Evolutionary conservation across 2,888 invertebrate genomes (phyloP), one percentile per base, ranked within the genome.

Genomic region (Parnassius mnemosyne): DNA sequence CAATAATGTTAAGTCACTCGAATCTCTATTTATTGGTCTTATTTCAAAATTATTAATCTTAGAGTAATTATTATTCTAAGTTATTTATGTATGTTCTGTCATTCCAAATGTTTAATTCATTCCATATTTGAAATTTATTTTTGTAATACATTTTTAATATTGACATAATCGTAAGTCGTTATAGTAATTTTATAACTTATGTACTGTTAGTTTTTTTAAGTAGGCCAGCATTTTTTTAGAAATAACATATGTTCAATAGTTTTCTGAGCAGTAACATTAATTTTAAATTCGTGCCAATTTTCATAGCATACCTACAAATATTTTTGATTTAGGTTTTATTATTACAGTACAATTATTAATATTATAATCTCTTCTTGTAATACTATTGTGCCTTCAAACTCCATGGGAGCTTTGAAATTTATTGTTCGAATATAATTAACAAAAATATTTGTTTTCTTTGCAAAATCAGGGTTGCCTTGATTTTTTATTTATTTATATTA

Each of bases 331-430:
- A 61, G 57, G 54, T 66, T 53, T 58, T 53, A 16, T 53, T 68
- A 64, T 70, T 74, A 73, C 76, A 79, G 77, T 81, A 81, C 80
- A 78, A 80, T 77, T 77, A 74, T 69, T 78, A 78, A 73, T 78
- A 78, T 75, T 73, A 72, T 70, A 74, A 60, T 69, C 65, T 64
- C 64, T 69, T 68, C 66, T 64, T 51, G 25, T 60, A 65, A 57
- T 71, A 75, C 69, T 71, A 71, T 73, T 74, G 83, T 84, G 85
- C 85, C 83, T 83, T 83, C 74, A 59, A 62, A 69, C 77, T 77
- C 82, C 79, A 62, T 69, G 73, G 77, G 80, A 70, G 79, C 69
- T 67, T 69, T 70, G 66, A 75, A 67, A 68, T 64, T 67, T 69
- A 63, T 72, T 75, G 75, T 74, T 66, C 66, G 67, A 73, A 75